A percentile compares a stretch with the other conserved stretches of the same genome.
These are phyloP conservation scores for Odontomyia ornata DNA, from an alignment of 2,888 invertebrate species.

Conservation along the genomic window DNA sequence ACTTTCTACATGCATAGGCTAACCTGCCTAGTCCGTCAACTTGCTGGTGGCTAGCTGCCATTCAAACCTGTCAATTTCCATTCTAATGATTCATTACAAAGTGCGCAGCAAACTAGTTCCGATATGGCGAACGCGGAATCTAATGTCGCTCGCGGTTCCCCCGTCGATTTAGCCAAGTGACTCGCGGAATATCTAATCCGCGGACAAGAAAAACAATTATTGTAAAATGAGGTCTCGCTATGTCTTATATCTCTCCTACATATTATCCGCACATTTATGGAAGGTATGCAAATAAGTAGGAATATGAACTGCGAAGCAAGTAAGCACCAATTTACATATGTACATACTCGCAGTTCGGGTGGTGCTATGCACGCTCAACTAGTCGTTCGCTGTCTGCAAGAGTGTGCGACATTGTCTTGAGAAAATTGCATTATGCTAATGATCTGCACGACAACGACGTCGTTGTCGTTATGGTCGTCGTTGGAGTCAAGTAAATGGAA, in stretches of 20 bases:
- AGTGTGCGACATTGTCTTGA: conserved; percentile 7
- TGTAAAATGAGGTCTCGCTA: not conserved
- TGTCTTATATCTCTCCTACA: not conserved
- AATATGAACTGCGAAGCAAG: not conserved
- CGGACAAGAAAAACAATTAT: not conserved
- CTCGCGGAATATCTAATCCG: not conserved
- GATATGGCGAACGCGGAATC: not conserved
- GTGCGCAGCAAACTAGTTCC: conserved; percentile 10
- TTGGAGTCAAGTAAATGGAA: not conserved
- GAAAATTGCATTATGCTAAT: conserved; percentile 20
- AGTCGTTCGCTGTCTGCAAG: not conserved
- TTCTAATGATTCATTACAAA: conserved; percentile 19
- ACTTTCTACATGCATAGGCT: too few relatives aligned
- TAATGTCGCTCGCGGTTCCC: too few relatives aligned
- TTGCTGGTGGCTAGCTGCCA: not conserved
- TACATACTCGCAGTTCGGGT: too few relatives aligned
- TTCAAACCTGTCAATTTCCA: conserved; percentile 16
- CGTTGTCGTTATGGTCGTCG: not conserved
- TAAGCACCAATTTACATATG: not conserved
- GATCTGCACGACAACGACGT: not conserved
- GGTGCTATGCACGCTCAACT: not conserved
- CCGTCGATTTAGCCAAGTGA: not conserved
- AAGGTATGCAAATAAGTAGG: not conserved
- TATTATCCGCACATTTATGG: not conserved
- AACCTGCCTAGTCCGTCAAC: not conserved